Conservation (phyloP, 2,797 vertebrate species). For the Phyllotis vaccarum region DNA sequence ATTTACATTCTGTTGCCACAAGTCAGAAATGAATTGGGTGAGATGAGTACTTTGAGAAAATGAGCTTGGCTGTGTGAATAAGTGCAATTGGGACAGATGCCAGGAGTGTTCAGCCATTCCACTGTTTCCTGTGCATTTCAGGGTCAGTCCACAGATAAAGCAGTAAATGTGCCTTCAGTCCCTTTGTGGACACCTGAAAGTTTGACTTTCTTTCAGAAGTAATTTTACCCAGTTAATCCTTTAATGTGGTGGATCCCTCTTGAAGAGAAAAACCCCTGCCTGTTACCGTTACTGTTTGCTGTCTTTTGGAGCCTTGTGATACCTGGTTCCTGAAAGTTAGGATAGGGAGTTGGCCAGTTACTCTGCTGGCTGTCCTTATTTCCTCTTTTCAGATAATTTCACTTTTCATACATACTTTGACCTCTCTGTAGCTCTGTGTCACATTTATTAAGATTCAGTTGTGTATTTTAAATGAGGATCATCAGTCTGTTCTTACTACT, state of each 20-base stretch:
- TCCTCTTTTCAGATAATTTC: slow-evolving; percentile 49
- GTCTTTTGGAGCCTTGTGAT: not conserved
- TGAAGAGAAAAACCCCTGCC: not conserved
- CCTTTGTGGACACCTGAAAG: not conserved
- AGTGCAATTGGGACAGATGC: slow-evolving; percentile 4
- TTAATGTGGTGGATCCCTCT: not conserved
- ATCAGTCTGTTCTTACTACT: slow-evolving; percentile 21
- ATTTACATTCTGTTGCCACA: not conserved
- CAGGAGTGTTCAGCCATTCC: not conserved
- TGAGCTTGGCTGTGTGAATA: slow-evolving; percentile 16
- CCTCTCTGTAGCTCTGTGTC: not conserved
- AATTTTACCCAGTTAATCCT: slow-evolving; percentile 15
- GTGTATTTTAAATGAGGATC: not conserved
- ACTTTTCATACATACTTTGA: not conserved
- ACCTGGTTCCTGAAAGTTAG: slow-evolving; percentile 44
- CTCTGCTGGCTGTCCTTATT: slow-evolving; percentile 29
- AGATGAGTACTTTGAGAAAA: not conserved
- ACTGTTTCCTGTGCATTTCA: slow-evolving; percentile 35
- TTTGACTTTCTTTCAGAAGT: not conserved
- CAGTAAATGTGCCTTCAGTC: not conserved
- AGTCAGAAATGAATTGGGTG: not conserved
- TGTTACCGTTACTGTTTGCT: not conserved
- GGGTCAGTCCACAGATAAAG: not conserved
- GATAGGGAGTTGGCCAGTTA: slow-evolving; percentile 11
- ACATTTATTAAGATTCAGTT: not conserved